A percentile compares a stretch with the other conserved stretches of the same genome.
phyloP scores from a whole-genome alignment of 2,797 vertebrate genomes.

The Alosa sapidissima region DNA sequence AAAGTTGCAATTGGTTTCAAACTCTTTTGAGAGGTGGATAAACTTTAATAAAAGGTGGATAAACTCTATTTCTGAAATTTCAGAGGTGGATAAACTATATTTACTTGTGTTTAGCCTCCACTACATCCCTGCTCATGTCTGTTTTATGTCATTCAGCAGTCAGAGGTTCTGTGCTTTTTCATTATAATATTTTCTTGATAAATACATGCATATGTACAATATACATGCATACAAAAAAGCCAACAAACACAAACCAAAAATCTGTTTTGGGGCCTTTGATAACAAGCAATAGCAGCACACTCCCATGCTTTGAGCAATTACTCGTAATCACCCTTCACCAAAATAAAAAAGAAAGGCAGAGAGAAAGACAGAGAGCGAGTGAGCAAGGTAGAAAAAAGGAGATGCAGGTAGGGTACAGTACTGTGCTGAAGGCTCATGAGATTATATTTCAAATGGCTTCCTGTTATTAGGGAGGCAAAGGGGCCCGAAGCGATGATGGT shows the following conservation, averaged over 20 bases:
- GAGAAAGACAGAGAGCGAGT: neutral
- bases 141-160: neutral
- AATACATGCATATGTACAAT: neutral
- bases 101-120: no score
- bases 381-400: neutral
- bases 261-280: no score
- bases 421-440: neutral
- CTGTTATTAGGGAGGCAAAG: neutral
- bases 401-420: neutral
- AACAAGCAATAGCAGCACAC: no score
- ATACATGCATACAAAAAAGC: constrained; percentile 8
- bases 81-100: no score
- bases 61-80: no score
- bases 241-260: neutral
- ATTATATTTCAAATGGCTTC: constrained; percentile 9
- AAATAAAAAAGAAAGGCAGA: neutral
- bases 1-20: no score
- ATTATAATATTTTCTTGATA: neutral
- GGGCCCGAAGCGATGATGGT: neutral
- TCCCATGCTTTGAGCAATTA: neutral
- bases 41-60: no score
- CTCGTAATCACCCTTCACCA: neutral
- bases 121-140: neutral
- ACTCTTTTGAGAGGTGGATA: no score
- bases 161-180: neutral